These are phyloP conservation scores for Onychostruthus taczanowskii DNA, from an alignment of 2,113 vertebrate species.

Conservation along the genomic window DNA sequence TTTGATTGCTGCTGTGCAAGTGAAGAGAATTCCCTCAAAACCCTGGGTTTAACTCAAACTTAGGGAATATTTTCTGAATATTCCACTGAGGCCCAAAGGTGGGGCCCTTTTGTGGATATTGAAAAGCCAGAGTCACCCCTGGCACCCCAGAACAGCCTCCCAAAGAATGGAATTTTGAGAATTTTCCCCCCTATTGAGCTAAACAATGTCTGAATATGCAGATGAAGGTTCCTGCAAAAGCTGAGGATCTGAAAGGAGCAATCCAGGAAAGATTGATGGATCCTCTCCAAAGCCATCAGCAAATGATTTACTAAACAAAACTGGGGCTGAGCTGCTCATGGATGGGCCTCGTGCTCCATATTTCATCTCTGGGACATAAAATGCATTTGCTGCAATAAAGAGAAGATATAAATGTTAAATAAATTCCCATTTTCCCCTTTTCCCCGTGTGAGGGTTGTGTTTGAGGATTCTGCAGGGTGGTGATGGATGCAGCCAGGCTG, in stretches of 20 bases:
- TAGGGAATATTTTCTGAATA: neutral
- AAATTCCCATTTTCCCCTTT: neutral
- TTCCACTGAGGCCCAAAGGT: neutral
- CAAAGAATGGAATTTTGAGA: neutral
- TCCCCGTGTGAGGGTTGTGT: neutral
- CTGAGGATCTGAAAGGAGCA: neutral
- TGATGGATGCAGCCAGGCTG: neutral
- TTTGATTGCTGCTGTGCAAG: neutral
- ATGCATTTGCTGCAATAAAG: conserved; percentile 32
- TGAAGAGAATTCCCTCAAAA: neutral
- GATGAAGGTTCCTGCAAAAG: neutral
- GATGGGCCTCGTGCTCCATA: neutral
- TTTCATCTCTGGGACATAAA: conserved; percentile 31
- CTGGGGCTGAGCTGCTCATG: neutral
- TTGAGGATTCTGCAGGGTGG: neutral
- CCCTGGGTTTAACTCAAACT: neutral
- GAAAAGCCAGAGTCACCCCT: neutral
- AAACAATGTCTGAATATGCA: neutral
- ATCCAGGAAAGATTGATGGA: conserved; percentile 1
- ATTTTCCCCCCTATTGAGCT: neutral
- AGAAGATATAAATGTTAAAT: conserved; percentile 13
- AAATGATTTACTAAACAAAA: conserved; percentile 49
- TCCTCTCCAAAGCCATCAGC: neutral
- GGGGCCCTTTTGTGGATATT: fast-evolving
- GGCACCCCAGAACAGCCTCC: neutral